These are phyloP conservation scores for Mirounga angustirostris DNA, from an alignment of 2,113 vertebrate genomes.

Conservation along the genomic window DNA sequence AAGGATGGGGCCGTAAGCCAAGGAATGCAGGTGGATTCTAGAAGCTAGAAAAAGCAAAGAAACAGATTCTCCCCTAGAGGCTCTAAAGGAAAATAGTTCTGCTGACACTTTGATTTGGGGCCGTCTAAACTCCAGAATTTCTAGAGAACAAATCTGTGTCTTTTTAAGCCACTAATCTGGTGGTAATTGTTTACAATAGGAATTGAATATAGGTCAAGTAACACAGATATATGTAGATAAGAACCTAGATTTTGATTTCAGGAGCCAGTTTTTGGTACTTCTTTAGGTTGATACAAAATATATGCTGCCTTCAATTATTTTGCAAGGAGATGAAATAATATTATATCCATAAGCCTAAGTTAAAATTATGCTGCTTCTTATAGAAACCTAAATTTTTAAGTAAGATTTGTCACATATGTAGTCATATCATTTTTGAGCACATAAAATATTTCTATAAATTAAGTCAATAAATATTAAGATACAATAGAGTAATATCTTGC, in stretches of 20 bases:
- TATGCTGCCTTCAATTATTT: background rate
- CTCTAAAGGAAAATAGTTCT: background rate
- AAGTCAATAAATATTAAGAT: background rate
- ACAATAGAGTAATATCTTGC: background rate
- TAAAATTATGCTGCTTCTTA: background rate
- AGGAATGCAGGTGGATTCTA: background rate
- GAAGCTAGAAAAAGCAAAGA: background rate
- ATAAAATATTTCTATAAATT: background rate
- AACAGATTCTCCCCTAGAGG: background rate
- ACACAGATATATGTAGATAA: background rate
- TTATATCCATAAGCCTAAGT: background rate
- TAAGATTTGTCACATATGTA: background rate
- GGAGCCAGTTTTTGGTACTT: background rate
- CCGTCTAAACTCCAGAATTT: background rate
- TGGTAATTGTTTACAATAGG: background rate
- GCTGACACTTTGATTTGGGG: background rate
- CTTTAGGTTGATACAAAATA: background rate
- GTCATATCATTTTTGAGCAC: background rate
- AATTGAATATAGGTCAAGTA: background rate
- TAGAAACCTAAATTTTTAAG: background rate
- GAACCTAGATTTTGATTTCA: background rate
- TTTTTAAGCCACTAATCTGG: background rate
- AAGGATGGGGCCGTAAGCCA: background rate
- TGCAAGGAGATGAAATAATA: background rate
- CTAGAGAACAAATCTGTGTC: background rate